Base-by-base conservation (phyloP, 2,888 invertebrate species). In the Liodrosophila aerea region DNA sequence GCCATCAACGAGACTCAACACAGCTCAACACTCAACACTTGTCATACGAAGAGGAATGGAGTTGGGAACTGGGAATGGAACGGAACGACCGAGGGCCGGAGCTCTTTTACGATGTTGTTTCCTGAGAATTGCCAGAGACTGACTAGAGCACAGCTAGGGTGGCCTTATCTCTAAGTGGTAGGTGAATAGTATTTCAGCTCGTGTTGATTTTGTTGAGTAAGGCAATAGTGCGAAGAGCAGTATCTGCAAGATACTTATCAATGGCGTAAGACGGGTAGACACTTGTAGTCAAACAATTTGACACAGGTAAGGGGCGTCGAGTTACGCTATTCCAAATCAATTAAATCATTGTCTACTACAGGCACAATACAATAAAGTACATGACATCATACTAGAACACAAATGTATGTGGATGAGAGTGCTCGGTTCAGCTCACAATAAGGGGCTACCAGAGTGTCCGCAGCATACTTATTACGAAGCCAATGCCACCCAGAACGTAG, bases 31-130 rank as follows among this genome's bases (percentile, higher is more conserved):
- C 52, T 41, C 60, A 62, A 56, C 84, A 80, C 61, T 73, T 65
- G 75, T 64, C 46, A 36, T 43, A 57, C 64, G 33, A 31, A 31
- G 4, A 13, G 18, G 13, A 33, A 22, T 22, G 22, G 22, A 22
- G 22, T 7, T 16, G 44, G 43, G 11, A 11, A 29, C 15, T 12
- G 18, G 40, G 11, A 30, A 16, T 31, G 45, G 62, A 70, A 58
- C 41, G 54, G 40, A 68, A 73, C 56, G 63, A 67, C 50, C 60
- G 50, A 66, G 64, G 37, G 49, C 56, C 12, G 22, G 33, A 7
- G 11, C 34, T 70, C 61, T 73, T 80, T 86, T 84, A 84, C 66
- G 76, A 80, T 51, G 59, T 51, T 53, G 70, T 83, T 80, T 80
- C 86, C 86, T 45, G 62, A 69, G 78, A 80, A 78, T 62, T 57